Evolutionary conservation across 1,140 invertebrate genomes (phyloP), one percentile per base, ranked within the genome.

Genomic region (Ladona fulva): DNA sequence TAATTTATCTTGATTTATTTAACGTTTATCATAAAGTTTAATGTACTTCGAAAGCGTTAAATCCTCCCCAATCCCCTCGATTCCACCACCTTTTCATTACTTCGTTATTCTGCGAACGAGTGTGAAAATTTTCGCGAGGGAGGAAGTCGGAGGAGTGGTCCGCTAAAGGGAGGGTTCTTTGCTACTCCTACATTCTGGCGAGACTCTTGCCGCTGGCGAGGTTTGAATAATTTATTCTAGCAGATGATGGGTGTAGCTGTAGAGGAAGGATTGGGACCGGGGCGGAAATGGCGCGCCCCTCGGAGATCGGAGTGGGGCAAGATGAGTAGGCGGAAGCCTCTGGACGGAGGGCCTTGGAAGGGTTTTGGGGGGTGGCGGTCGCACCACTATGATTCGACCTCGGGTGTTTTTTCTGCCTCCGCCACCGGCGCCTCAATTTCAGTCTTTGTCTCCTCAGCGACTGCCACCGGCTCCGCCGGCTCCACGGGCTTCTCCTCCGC

Each of bases 151-250:
- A 22, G n/a, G 52, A 66, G 52, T 37, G 29, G 29, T 37, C 29
- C 29, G 52, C 52, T 66, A 66, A 66, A 66, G 52, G 52, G 52
- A 66, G 52, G 52, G 52, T 12, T 66, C 52, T 66, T 66, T 22
- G 52, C 52, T 66, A 66, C 52, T 66, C 52, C 1, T 66, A 66
- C 52, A 66, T 6, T 66, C 52, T 22, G 52, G 52, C 52, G 52
- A 66, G 52, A 22, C 52, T 66, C 52, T 66, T 66, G 52, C 52
- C 52, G n/a, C 44, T 10, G 19, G 44, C 52, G 52, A 66, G 52
- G 52, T 66, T 66, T 66, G 52, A 66, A 66, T 66, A 66, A 66
- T 66, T 66, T 66, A 66, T 66, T 66, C 16, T 66, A 19, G 52
- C 52, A 66, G 52, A 66, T 66, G 52, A 19, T 66, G 52, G 52